Percentiles rank a stretch among this genome's conserved stretches.
phyloP scores from a whole-genome alignment of 2,113 vertebrate genomes.

The Otolemur garnettii region DNA sequence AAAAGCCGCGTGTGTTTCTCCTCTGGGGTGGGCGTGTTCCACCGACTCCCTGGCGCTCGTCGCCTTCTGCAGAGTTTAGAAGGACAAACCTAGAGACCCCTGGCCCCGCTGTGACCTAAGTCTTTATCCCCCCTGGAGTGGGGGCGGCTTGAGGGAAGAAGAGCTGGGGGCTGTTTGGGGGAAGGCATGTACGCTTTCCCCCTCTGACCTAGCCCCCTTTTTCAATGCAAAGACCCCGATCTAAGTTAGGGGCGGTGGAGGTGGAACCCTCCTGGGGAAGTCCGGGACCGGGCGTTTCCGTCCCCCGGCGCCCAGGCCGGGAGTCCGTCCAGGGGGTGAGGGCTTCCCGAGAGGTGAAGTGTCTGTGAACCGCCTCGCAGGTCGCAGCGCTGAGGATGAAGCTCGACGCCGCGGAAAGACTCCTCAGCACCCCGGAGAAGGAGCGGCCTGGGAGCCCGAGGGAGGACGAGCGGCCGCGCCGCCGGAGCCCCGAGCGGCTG shows the following conservation, averaged over 20 bases:
- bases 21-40: too few relatives aligned
- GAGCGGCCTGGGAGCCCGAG: not conserved
- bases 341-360: not conserved
- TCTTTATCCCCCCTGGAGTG: not conserved
- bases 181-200: not conserved
- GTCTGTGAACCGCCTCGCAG: slow-evolving; percentile 76
- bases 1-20: not conserved
- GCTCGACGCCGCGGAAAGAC: slow-evolving; percentile 67
- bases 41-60: rapidly evolving
- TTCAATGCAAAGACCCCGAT: not conserved
- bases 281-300: not conserved
- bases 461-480: not conserved
- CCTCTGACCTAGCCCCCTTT: not conserved
- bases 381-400: slow-evolving; percentile 85
- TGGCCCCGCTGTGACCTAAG: rapidly evolving
- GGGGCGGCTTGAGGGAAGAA: not conserved
- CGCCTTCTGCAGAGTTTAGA: not conserved
- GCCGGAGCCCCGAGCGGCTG: not conserved
- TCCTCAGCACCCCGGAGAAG: slow-evolving; percentile 58
- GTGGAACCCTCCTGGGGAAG: not conserved
- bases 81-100: too few relatives aligned
- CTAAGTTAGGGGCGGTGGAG: not conserved
- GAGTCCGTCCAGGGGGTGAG: not conserved
- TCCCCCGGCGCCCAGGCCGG: not conserved
- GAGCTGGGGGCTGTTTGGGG: too few relatives aligned